These are phyloP conservation scores for Enteromius argenteus DNA, from an alignment of 2,797 vertebrate genomes.

Conservation along the genomic window DNA sequence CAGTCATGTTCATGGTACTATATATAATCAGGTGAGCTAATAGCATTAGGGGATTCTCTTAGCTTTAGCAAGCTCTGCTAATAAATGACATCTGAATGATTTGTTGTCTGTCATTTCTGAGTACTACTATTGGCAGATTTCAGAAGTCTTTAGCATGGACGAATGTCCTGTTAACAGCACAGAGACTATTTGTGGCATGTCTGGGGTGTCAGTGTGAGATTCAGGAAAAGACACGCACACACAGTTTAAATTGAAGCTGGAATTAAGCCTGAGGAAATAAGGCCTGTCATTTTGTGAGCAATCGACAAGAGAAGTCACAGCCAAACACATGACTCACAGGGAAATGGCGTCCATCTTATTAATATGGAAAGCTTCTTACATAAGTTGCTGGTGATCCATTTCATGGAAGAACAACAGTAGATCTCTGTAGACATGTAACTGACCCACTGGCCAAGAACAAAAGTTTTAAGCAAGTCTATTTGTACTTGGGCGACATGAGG, in stretches of 20 bases:
- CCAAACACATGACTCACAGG: slow-evolving; percentile 65
- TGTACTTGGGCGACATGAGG: not conserved
- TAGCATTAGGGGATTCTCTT: not conserved
- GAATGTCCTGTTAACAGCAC: slow-evolving; percentile 11
- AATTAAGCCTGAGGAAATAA: slow-evolving; percentile 42
- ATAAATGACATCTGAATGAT: not conserved
- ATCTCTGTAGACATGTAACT: not conserved
- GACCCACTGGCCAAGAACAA: not conserved
- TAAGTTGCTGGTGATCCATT: slow-evolving; percentile 49
- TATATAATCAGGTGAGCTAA: not conserved
- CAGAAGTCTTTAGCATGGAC: slow-evolving; percentile 18
- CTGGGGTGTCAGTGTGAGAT: slow-evolving; percentile 32
- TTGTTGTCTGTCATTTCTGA: not conserved
- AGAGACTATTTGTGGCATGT: slow-evolving; percentile 22
- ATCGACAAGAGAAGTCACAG: slow-evolving; percentile 63
- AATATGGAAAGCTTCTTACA: slow-evolving; percentile 58
- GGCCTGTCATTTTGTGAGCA: slow-evolving; percentile 49
- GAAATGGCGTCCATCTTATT: slow-evolving; percentile 45
- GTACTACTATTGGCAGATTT: not conserved
- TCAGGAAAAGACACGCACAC: slow-evolving; percentile 24
- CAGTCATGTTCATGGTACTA: not conserved
- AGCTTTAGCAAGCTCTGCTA: not conserved
- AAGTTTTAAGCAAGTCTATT: not conserved
- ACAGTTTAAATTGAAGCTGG: slow-evolving; percentile 37
- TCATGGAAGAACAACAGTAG: not conserved